Percentiles rank a stretch among this genome's conserved stretches.
Conservation (phyloP, 2,888 invertebrate species). For the Ditylenchus weischeri region DNA sequence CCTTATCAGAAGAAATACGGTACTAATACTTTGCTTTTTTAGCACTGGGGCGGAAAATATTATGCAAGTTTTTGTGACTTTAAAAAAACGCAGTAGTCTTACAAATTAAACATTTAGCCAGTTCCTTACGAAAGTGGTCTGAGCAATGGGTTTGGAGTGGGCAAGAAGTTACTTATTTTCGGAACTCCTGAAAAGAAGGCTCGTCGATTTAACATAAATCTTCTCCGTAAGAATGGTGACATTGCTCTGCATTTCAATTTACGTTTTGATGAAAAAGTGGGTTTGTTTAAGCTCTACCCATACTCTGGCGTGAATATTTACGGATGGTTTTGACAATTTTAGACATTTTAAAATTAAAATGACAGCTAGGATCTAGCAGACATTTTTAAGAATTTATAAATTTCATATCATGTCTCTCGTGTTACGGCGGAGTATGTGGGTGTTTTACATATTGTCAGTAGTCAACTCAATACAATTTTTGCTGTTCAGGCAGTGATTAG, state of each 20-base stretch:
- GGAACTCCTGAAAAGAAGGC: conserved; percentile 57
- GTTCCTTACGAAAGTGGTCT: conserved; percentile 57
- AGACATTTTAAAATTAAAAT: not conserved
- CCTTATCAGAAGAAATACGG: too few relatives aligned
- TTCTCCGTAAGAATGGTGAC: conserved; percentile 55
- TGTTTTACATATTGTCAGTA: too few relatives aligned
- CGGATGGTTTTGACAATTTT: not conserved
- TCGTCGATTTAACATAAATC: conserved; percentile 52
- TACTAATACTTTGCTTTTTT: not conserved
- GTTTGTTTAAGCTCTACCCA: not conserved
- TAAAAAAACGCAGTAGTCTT: not conserved
- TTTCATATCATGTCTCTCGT: too few relatives aligned
- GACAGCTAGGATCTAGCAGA: not conserved
- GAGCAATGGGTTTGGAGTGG: conserved; percentile 47
- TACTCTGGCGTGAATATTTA: too few relatives aligned
- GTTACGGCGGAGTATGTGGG: too few relatives aligned
- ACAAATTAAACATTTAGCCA: conserved; percentile 36
- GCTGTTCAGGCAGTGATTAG: conserved; percentile 43
- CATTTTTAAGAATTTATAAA: not conserved
- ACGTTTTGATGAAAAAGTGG: conserved; percentile 46
- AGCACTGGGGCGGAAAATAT: conserved; percentile 57
- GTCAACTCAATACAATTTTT: conserved; percentile 8
- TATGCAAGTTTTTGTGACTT: conserved; percentile 41
- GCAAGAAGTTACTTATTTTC: conserved; percentile 50
- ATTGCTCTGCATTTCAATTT: conserved; percentile 57